Evolutionary conservation across 1,140 invertebrate species (phyloP), one percentile per base, ranked within the genome.

Genomic region (Linepithema humile): DNA sequence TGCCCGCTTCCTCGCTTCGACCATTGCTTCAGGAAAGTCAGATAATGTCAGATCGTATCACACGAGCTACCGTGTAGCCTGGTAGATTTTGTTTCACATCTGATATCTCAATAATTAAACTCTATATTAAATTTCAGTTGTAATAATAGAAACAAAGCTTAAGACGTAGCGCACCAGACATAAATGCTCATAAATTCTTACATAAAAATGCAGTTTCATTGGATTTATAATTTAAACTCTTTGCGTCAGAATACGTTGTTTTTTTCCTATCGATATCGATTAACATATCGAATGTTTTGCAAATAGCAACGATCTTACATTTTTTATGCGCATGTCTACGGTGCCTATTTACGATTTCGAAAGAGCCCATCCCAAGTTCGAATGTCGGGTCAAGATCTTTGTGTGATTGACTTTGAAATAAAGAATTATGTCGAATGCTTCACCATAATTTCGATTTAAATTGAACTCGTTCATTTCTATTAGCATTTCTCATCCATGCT

Each of bases 11-110:
- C 29, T 26, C 35, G 64, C 62, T 86, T 82, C 65, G 85, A 69
- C 60, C 64, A 17, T 29, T 32, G 73, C 59, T 75, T 90, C 84
- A 40, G 50, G 84, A 80, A 83, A 82, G 35, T n/a, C 5, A 82
- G 84, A 78, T 86, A 83, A 83, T 84, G 86, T 90, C 73, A 84
- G 82, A 87, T 83, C 70, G 77, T 88, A 89, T 85, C 83, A 59
- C 50, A n/a, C 82, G 70, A 67, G 60, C 82, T 80, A 87, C 65
- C 53, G 57, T 74, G 26, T 20, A 43, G 88, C 90, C 92, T 90
- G 89, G 91, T 93, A 92, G 86, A 84, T 87, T 83, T 90, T 86
- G 87, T 35, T 35, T 70, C 15, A 69, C 10, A 50, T 5, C 9
- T 1, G 17, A 50, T 32, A 50, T 20, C 26, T 20, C 43, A 38